phyloP scores from a whole-genome alignment of 2,113 vertebrate genomes.

The Chitala chitala region DNA sequence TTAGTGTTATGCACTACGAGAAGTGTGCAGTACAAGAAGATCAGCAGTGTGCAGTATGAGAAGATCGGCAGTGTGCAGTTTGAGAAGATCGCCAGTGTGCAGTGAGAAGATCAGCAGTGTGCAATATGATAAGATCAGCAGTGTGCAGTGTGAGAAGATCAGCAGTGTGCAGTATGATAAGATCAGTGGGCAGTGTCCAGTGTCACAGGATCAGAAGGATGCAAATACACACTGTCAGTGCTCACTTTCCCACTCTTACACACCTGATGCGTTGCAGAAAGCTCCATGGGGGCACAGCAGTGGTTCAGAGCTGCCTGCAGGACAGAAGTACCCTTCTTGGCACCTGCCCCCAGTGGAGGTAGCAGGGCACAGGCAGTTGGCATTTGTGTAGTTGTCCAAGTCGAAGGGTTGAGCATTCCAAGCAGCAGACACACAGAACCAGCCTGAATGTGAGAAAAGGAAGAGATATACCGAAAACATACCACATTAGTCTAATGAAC shows the following conservation, averaged over 20 bases:
- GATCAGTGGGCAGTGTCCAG: background rate
- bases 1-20: no score
- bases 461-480: background rate
- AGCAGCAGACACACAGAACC: conserved; percentile 87
- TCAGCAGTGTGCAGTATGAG: no score
- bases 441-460: conserved; percentile 60
- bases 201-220: background rate
- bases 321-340: conserved; percentile 76
- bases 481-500: background rate
- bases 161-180: background rate
- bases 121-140: background rate
- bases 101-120: no score
- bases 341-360: conserved; percentile 84
- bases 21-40: no score
- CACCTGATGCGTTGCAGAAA: conserved; percentile 81
- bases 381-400: conserved; percentile 87
- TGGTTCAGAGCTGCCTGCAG: conserved; percentile 75
- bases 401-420: conserved; percentile 88
- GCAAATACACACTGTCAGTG: background rate
- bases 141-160: background rate
- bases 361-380: conserved; percentile 87
- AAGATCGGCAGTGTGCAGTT: no score
- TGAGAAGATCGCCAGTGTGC: background rate
- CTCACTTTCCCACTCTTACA: background rate
- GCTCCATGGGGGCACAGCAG: conserved; percentile 66